These are phyloP conservation scores for Dioctria linearis DNA, from an alignment of 2,888 invertebrate genomes.

Conservation along the genomic window DNA sequence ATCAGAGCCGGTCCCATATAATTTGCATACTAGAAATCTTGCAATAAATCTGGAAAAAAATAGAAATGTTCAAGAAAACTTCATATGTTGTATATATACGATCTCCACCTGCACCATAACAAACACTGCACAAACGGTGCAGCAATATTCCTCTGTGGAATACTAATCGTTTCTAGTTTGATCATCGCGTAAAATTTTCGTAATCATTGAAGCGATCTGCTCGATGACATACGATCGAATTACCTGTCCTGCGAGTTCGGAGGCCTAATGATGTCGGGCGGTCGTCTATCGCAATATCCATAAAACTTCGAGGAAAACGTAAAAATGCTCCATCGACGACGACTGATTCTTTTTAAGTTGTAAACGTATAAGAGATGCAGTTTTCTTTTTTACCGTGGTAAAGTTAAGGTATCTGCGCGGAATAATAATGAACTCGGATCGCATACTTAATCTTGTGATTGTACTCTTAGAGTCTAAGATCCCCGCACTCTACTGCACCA, in stretches of 20 bases:
- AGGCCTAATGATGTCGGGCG: slow-evolving; percentile 31
- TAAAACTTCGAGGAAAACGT: slow-evolving; percentile 31
- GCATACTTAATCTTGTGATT: slow-evolving; percentile 13
- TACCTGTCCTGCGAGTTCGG: slow-evolving; percentile 17
- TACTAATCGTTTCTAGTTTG: slow-evolving; percentile 30
- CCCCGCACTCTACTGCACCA: neutral
- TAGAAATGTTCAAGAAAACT: slow-evolving; percentile 19
- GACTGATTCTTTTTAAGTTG: neutral
- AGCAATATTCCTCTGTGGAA: neutral
- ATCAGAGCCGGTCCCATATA: slow-evolving; percentile 19
- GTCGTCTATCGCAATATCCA: slow-evolving; percentile 17
- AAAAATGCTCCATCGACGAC: slow-evolving; percentile 21
- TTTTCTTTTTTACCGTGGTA: slow-evolving; percentile 29
- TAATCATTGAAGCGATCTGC: neutral
- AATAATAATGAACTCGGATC: slow-evolving; percentile 45
- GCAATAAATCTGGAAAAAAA: slow-evolving; percentile 43
- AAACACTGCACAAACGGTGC: neutral
- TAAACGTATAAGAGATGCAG: slow-evolving; percentile 17
- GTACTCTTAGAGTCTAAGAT: too few relatives aligned
- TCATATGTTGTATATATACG: neutral
- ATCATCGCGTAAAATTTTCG: slow-evolving; percentile 9
- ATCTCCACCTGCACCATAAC: slow-evolving; percentile 25
- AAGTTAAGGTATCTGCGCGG: slow-evolving; percentile 1
- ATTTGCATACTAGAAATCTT: slow-evolving; percentile 42
- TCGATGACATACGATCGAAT: slow-evolving; percentile 40